Conservation (phyloP, 2,113 vertebrate species). For the Ancistrus triradiatus region DNA sequence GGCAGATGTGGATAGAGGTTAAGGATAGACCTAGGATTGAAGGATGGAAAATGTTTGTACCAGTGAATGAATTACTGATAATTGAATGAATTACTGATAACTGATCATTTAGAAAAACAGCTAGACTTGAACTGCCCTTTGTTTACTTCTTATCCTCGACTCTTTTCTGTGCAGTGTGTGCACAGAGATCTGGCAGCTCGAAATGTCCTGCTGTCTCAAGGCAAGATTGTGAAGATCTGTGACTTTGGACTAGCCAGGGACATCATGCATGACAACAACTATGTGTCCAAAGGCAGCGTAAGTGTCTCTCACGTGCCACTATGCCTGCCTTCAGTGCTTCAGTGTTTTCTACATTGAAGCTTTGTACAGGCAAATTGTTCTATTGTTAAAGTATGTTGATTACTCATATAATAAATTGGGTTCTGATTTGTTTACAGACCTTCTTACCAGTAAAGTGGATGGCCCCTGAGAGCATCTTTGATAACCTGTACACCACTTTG, state of each 20-base stretch:
- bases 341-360: too few species aligned
- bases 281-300: constrained; percentile 98
- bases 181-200: constrained; percentile 96
- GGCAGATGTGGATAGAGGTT: too few species aligned
- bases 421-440: constrained; percentile 67
- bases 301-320: constrained; percentile 51
- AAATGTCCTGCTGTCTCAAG: constrained; percentile 96
- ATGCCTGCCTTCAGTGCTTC: too few species aligned
- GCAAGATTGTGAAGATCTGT: constrained; percentile 98
- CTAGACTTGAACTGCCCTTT: too few species aligned
- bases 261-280: constrained; percentile 99
- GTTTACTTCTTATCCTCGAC: too few species aligned
- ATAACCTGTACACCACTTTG: constrained; percentile 94
- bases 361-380: too few species aligned
- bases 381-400: too few species aligned
- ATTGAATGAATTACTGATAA: not conserved
- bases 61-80: not conserved
- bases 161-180: constrained; percentile 76
- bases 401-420: not conserved
- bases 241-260: constrained; percentile 97
- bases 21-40: too few species aligned
- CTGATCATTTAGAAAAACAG: too few species aligned
- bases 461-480: constrained; percentile 98
- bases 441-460: constrained; percentile 99
- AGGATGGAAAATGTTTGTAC: too few species aligned